Conservation (phyloP, 2,113 vertebrate genomes). For the Setophaga petechia region DNA sequence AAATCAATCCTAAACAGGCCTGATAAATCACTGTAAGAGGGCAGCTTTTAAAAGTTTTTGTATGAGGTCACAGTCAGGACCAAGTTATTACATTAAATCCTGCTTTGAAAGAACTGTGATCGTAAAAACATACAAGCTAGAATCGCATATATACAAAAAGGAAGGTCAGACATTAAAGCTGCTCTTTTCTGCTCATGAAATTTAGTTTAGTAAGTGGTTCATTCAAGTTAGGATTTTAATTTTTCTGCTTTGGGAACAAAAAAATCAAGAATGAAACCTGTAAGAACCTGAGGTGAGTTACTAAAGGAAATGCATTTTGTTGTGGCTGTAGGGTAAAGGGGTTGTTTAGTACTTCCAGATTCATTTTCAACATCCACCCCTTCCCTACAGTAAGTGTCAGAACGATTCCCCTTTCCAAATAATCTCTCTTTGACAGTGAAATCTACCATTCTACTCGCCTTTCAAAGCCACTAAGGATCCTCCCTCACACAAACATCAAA, state of each 20-base stretch:
- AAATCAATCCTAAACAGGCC: constrained; percentile 41
- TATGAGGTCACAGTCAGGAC: background rate
- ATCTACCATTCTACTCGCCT: background rate
- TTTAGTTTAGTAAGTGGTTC: background rate
- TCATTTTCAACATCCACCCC: background rate
- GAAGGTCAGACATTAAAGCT: background rate
- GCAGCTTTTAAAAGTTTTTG: constrained; percentile 27
- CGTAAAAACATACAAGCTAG: background rate
- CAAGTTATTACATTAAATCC: constrained; percentile 22
- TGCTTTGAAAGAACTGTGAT: background rate
- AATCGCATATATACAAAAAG: background rate
- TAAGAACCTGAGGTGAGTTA: background rate
- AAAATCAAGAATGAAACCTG: background rate
- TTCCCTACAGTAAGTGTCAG: background rate
- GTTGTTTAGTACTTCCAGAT: background rate
- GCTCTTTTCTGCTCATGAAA: background rate
- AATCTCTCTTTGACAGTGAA: background rate
- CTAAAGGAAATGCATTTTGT: background rate
- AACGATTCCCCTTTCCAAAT: background rate
- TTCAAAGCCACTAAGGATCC: background rate
- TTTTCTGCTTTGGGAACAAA: background rate
- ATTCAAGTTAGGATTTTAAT: background rate
- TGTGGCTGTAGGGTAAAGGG: background rate
- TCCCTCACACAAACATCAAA: background rate
- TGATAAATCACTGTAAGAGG: constrained; percentile 1